phyloP scores from a whole-genome alignment of 2,113 vertebrate genomes.

The Caranx melampygus region DNA sequence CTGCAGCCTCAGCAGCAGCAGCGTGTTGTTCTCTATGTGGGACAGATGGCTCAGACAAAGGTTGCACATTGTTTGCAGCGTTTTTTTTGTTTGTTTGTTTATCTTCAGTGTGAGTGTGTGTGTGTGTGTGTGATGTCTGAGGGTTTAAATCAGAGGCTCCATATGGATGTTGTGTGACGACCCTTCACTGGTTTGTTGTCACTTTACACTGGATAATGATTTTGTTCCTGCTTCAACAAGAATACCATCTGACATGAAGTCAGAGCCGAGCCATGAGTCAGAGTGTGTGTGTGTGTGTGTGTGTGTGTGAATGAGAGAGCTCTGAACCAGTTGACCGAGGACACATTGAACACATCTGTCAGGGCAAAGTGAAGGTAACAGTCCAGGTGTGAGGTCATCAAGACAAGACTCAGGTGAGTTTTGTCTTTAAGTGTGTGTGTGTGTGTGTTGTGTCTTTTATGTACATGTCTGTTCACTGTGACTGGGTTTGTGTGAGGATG shows the following conservation, averaged over 20 bases:
- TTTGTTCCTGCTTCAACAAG: not conserved
- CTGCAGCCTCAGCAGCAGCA: constrained; percentile 5
- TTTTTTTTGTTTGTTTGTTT: constrained; percentile 5
- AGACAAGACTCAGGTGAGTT: too few species aligned
- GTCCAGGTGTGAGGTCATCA: too few species aligned
- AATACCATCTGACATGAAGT: not conserved
- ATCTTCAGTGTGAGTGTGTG: not conserved
- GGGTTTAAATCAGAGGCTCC: not conserved
- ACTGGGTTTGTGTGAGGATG: too few species aligned
- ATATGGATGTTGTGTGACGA: constrained; percentile 2
- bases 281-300: not conserved
- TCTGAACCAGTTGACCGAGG: not conserved
- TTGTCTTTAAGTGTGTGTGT: too few species aligned
- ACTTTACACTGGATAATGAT: accelerated
- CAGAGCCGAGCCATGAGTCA: not conserved
- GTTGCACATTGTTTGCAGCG: constrained; percentile 13
- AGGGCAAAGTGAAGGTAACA: not conserved
- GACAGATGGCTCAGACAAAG: constrained; percentile 45
- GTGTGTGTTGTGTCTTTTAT: too few species aligned
- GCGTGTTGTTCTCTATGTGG: not conserved
- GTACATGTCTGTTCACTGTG: too few species aligned
- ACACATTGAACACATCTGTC: not conserved
- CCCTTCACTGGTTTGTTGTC: not conserved
- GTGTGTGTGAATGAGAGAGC: not conserved
- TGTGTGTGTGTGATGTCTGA: too few species aligned